Base-by-base conservation (phyloP, 2,113 vertebrate genomes). In the Urocolius indicus region DNA sequence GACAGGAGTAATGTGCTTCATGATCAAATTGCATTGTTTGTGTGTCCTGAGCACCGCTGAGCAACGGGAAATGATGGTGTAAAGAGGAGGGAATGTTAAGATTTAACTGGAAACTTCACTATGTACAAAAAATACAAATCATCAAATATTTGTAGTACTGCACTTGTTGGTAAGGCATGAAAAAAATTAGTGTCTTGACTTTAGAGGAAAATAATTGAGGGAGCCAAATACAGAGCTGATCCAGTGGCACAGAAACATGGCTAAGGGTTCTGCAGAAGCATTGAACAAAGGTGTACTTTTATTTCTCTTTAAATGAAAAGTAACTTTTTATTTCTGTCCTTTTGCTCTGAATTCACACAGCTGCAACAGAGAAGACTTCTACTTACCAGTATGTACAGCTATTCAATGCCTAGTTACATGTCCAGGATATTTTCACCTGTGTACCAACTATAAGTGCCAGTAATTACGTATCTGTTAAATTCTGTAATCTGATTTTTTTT, bases 221-320 rank as follows among this genome's bases (percentile, higher is more conserved):
- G 63, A 52, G 0, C 12, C n/a, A 12, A 18, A 10, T 0, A 1
- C 13, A 65, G 36, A 62, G n/a, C 29, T 49, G 61, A 43, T 8
- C 27, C 15, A 1, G 1, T 32, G 74, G 24, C 66, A 48, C 15
- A 36, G 69, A 10, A 26, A 6, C 20, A 3, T 1, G 20, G 57
- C 51, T 29, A 10, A 1, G 6, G 46, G 16, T n/a, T 48, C 59
- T 68, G 48, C 58, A 65, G 54, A 21, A 66, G 36, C 58, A 6
- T 0, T 26, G 61, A 63, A 22, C 18, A 22, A 34, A 57, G 45
- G 11, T 15, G 15, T 32, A 2, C 4, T 23, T 65, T n/a, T 87
- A 5, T 16, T 72, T 52, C 9, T 29, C 43, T 62, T 14, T 15
- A 52, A 34, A 46, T n/a, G 9, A 21, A 9, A 57, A 87, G 6